phyloP scores from a whole-genome alignment of 1,140 invertebrate species.

The Ips nitidus region DNA sequence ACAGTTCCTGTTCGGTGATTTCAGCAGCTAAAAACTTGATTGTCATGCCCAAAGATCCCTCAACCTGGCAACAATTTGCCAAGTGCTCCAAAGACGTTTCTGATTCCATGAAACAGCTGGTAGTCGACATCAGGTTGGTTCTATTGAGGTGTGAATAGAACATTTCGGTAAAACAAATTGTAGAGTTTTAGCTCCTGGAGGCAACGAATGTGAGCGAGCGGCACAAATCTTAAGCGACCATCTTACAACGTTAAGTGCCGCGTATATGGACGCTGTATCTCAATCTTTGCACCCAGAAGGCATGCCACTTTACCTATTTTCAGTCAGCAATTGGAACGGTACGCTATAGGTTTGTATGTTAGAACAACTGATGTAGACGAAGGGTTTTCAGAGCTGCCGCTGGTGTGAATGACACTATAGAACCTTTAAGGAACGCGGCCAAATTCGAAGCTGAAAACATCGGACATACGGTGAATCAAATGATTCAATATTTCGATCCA shows the following conservation, averaged over 20 bases:
- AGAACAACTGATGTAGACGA: neutral
- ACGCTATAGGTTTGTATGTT: neutral
- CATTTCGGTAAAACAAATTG: slow-evolving; percentile 17
- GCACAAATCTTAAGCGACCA: slow-evolving; percentile 76
- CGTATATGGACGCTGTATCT: slow-evolving; percentile 82
- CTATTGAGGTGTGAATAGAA: neutral
- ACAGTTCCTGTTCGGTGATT: slow-evolving; percentile 88
- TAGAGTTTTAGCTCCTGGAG: slow-evolving; percentile 79
- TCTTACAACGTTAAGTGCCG: slow-evolving; percentile 83
- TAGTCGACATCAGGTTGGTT: slow-evolving; percentile 77
- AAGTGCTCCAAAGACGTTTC: slow-evolving; percentile 93
- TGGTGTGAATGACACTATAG: slow-evolving; percentile 78
- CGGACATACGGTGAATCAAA: slow-evolving; percentile 82
- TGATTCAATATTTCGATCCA: slow-evolving; percentile 82
- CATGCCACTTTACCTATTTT: slow-evolving; percentile 76
- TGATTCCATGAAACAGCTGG: slow-evolving; percentile 92
- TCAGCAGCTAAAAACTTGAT: slow-evolving; percentile 87
- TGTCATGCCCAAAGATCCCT: slow-evolving; percentile 85
- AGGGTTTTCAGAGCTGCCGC: slow-evolving; percentile 59
- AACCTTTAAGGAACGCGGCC: slow-evolving; percentile 78
- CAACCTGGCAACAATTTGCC: slow-evolving; percentile 91
- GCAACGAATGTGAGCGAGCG: slow-evolving; percentile 87
- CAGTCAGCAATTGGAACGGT: slow-evolving; percentile 48
- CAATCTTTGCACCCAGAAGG: slow-evolving; percentile 73
- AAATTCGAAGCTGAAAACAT: slow-evolving; percentile 92